Conservation (phyloP, 2,797 vertebrate genomes). For the Molossus alvarezi region DNA sequence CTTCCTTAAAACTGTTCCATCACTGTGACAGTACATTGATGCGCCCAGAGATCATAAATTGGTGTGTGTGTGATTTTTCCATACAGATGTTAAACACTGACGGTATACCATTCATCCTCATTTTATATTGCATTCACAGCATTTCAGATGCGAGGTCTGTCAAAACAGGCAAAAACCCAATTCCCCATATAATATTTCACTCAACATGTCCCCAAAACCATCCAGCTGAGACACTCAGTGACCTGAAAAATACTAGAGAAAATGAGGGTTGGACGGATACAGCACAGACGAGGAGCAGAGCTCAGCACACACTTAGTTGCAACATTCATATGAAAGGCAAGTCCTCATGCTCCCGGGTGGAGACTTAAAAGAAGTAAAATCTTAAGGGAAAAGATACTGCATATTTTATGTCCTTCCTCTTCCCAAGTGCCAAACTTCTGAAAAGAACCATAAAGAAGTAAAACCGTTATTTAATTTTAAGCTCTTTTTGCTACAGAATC, state of each 20-base stretch:
- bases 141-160: not conserved
- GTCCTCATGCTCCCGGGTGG: not conserved
- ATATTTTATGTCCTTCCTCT: not conserved
- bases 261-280: not conserved
- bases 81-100: not conserved
- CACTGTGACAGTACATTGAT: not conserved
- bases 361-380: not conserved
- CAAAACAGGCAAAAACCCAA: not conserved
- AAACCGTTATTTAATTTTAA: not conserved
- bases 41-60: slow-evolving; percentile 15
- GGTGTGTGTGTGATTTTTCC: not conserved
- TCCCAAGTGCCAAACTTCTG: not conserved
- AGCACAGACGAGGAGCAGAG: not conserved
- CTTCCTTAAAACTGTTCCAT: slow-evolving; percentile 23
- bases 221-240: not conserved
- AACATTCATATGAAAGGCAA: not conserved
- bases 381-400: not conserved
- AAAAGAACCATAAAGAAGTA: slow-evolving; percentile 26
- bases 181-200: not conserved
- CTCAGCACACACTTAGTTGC: not conserved
- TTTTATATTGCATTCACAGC: not conserved
- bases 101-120: not conserved
- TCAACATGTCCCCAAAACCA: not conserved
- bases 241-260: not conserved
- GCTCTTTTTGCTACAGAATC: slow-evolving; percentile 1